A percentile compares a stretch with the other conserved stretches of the same genome.
These are phyloP conservation scores for Ophthalmolycus amberensis DNA, from an alignment of 2,113 vertebrate genomes.

Conservation along the genomic window DNA sequence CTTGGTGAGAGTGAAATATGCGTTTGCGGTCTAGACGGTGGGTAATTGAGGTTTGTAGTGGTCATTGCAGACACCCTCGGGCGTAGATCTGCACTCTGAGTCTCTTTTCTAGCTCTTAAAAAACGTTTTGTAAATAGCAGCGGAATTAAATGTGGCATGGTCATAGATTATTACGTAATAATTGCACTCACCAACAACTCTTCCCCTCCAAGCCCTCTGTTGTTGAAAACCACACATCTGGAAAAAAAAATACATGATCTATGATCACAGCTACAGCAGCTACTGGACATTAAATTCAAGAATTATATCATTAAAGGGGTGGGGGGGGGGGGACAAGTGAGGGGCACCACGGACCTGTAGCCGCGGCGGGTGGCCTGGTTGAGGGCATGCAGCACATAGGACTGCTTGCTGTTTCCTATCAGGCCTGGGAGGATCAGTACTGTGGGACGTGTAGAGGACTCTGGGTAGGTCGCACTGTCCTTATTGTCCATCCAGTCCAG, in stretches of 20 bases:
- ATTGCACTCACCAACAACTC: constrained; percentile 84
- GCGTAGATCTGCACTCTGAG: no score
- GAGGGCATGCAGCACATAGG: constrained; percentile 84
- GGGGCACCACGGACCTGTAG: constrained; percentile 81
- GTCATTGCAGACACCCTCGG: not conserved
- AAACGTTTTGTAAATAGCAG: not conserved
- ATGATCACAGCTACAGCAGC: not conserved
- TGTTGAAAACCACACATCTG: constrained; percentile 89
- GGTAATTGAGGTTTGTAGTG: not conserved
- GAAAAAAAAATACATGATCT: constrained; percentile 21
- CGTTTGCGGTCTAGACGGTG: not conserved
- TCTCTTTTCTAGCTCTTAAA: not conserved
- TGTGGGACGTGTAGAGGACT: constrained; percentile 80
- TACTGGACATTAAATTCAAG: not conserved
- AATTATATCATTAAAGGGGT: not conserved
- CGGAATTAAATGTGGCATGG: not conserved
- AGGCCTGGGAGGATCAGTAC: constrained; percentile 88
- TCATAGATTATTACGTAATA: not conserved
- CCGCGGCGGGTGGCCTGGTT: constrained; percentile 78
- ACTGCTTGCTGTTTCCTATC: constrained; percentile 85
- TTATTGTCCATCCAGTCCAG: constrained; percentile 86
- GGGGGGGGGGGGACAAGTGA: not conserved
- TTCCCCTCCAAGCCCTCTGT: constrained; percentile 86
- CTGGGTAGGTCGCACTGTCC: constrained; percentile 59
- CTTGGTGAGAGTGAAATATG: not conserved